Evolutionary conservation across 1,140 invertebrate species (phyloP), one percentile per base, ranked within the genome.

Genomic region (Drosophila trapezifrons): DNA sequence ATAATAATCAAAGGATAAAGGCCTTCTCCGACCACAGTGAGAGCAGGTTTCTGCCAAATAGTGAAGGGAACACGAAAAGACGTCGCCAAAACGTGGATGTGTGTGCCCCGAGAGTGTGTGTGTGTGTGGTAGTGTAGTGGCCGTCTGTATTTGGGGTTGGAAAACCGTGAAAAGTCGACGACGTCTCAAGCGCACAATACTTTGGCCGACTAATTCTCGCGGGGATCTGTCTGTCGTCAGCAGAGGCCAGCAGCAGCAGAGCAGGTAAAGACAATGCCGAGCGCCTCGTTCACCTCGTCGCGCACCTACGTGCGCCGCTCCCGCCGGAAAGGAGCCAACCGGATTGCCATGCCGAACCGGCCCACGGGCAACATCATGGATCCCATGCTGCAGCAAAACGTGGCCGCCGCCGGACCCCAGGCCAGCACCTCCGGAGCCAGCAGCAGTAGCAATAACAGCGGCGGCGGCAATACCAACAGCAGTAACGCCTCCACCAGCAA

Each of bases 271-370:
- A 96, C 95, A 94, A 97, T 97, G 96, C 96, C 96, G 94, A 97
- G 96, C 94, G 96, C 96, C 93, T 97, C 96, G 91, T 97, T 97
- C 93, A 96, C 96, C 90, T 96, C 96, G 92, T 96, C 96, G 92
- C 95, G 96, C 93, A 96, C 96, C 93, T 97, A 96, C 94, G 95
- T 96, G 85, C 94, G 96, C 52, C 90, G 89, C 65, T 97, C 96
- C 85, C 94, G 96, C 91, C 95, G 96, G 94, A 97, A 97, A 96
- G 96, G 95, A 92, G 95, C 95, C 91, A 96, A 96, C 93, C 94
- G 96, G 90, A 96, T 96, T 92, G 96, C 96, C 70, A 93, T 96
- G 93, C 95, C 96, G 82, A 96, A 96, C 84, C 94, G 96, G 93
- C 96, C 96, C 92, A 95, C 94, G 85, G 87, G 90, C 47, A 91